phyloP scores from a whole-genome alignment of 2,113 vertebrate species.

The Zosterops hypoxanthus region DNA sequence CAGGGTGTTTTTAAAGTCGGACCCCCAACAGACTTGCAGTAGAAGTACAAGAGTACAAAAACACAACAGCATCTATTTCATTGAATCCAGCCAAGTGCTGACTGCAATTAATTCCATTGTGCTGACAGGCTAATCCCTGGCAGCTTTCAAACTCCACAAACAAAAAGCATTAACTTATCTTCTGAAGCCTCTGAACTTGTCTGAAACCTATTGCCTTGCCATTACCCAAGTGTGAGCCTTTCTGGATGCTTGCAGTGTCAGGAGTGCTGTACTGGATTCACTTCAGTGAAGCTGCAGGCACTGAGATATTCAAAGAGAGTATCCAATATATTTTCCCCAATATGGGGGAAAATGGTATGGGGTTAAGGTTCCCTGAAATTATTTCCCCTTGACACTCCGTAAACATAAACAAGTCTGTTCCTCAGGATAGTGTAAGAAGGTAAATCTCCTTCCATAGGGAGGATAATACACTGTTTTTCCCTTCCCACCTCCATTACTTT shows the following conservation, averaged over 20 bases:
- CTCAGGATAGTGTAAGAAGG: neutral
- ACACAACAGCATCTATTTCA: neutral
- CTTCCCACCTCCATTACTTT: neutral
- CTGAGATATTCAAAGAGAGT: neutral
- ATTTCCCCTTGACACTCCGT: neutral
- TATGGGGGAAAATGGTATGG: neutral
- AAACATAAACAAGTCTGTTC: neutral
- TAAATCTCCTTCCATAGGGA: neutral
- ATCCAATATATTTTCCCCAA: neutral
- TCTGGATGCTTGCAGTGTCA: accelerated
- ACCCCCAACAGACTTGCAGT: neutral
- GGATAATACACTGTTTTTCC: neutral
- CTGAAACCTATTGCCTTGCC: neutral
- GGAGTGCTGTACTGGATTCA: neutral
- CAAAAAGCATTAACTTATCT: neutral
- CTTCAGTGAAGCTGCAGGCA: neutral
- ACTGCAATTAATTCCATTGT: neutral
- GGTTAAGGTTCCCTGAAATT: neutral
- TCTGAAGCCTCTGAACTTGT: neutral
- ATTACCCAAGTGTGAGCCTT: neutral
- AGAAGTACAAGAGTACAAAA: neutral
- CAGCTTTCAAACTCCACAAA: slow-evolving; percentile 2
- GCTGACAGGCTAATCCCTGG: neutral
- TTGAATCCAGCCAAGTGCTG: neutral
- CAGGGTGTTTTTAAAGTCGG: neutral